Conservation (phyloP, 2,113 vertebrate genomes). For the Megaceryle maxima region DNA sequence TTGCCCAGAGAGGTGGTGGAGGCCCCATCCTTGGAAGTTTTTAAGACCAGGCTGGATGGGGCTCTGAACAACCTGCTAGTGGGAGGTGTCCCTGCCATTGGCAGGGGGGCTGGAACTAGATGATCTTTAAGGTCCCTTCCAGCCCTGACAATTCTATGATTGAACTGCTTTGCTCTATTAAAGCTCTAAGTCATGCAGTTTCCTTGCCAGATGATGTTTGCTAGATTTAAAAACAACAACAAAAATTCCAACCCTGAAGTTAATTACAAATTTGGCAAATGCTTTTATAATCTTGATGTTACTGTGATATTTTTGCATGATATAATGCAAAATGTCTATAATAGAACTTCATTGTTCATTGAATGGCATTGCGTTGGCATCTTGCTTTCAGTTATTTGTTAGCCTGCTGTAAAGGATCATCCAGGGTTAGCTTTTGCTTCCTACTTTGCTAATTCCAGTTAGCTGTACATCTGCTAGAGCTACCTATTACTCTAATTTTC, state of each 20-base stretch:
- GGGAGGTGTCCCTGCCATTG: no score
- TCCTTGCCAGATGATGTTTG: constrained; percentile 8
- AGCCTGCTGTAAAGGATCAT: neutral
- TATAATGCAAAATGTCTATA: neutral
- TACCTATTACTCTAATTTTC: neutral
- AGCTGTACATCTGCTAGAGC: neutral
- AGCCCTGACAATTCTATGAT: neutral
- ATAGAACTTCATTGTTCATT: neutral
- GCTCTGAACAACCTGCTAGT: no score
- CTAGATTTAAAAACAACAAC: neutral
- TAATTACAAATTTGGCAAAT: neutral
- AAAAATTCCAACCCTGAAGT: neutral
- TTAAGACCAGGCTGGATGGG: no score
- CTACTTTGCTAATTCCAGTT: neutral
- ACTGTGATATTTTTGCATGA: neutral
- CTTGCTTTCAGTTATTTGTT: neutral
- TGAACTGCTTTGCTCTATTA: neutral
- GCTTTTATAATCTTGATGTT: neutral
- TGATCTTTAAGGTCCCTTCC: no score
- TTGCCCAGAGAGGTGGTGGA: no score
- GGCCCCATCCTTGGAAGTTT: no score
- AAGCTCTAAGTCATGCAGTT: neutral
- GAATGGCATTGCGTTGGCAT: neutral
- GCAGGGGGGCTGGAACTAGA: no score
- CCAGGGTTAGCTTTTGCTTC: neutral